Evolutionary conservation across 2,113 vertebrate species (phyloP).

Genomic region (Helogale parvula): DNA sequence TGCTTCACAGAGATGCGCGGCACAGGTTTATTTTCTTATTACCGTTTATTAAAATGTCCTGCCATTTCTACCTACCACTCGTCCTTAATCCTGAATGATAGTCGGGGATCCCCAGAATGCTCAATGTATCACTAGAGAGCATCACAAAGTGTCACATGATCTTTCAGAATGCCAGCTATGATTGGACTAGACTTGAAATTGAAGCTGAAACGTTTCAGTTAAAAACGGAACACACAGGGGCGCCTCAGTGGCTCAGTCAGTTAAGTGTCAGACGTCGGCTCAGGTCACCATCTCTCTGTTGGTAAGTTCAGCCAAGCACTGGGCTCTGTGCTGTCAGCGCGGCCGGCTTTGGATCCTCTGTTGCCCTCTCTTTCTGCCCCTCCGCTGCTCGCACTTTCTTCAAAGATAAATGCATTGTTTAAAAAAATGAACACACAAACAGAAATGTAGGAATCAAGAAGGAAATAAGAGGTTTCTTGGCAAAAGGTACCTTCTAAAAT

Average conservation of each 20-base stretch:
- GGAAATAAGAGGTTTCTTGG: background rate
- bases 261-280: too few species aligned
- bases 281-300: too few species aligned
- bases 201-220: background rate
- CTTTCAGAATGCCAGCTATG: constrained; percentile 17
- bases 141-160: background rate
- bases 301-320: too few species aligned
- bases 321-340: too few species aligned
- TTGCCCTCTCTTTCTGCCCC: too few species aligned
- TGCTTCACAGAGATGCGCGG: constrained; percentile 21
- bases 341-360: too few species aligned
- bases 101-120: background rate
- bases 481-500: constrained; percentile 6
- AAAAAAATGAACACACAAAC: background rate
- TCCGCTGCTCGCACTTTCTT: too few species aligned
- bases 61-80: constrained; percentile 30
- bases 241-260: too few species aligned
- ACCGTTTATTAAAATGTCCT: constrained; percentile 41
- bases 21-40: background rate
- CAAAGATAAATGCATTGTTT: too few species aligned
- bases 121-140: background rate
- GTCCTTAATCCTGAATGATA: constrained; percentile 32
- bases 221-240: background rate
- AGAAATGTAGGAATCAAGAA: constrained; percentile 24
- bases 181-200: constrained; percentile 18